Evolutionary conservation across 2,113 vertebrate genomes (phyloP), one percentile per base, ranked within the genome.

Genomic region (Erinaceus europaeus): DNA sequence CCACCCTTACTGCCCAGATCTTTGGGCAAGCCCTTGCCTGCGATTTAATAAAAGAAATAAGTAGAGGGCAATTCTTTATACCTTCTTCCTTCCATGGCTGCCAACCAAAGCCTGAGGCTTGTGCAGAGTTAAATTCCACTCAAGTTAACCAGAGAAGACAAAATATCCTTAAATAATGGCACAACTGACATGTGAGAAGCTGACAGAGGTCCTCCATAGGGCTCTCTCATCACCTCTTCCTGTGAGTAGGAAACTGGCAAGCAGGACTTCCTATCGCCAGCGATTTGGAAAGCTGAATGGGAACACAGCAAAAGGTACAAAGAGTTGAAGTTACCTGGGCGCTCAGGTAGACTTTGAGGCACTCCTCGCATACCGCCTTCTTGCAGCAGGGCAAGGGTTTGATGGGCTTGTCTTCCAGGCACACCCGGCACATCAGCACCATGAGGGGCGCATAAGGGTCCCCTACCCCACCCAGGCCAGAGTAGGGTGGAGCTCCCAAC

Each of bases 321-420:
- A 10, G 59, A 34, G 29, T 15, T n/a, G 65, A 34, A 10, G 86
- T 94, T 97, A 99, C 99, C 98, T 99, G 98, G 50, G 98, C 97
- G 95, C 97, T 98, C 97, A 99, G 97, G 97, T 99, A 99, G 92
- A 98, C 96, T 90, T 97, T 98, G 95, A 99, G 97, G 94, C 99
- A 99, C 94, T 99, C 99, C 69, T 98, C 98, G 90, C 99, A 99
- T 93, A 99, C 98, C n/a, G 98, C 97, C 96, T 98, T 99, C 96
- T 98, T 98, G 97, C 99, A 99, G 97, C 99, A 99, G 85, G 98
- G 97, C 91, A 99, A 93, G 38, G 98, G 98, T 91, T 97, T 97
- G 97, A 98, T 98, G 89, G 97, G 96, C 95, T 98, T 98, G 78
- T 97, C 96, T 89, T 99, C 98, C 94, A 99, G 96, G 96, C 99